Evolutionary conservation across 2,888 invertebrate genomes (phyloP), one percentile per base, ranked within the genome.

Genomic region (Dynastes grantii): DNA sequence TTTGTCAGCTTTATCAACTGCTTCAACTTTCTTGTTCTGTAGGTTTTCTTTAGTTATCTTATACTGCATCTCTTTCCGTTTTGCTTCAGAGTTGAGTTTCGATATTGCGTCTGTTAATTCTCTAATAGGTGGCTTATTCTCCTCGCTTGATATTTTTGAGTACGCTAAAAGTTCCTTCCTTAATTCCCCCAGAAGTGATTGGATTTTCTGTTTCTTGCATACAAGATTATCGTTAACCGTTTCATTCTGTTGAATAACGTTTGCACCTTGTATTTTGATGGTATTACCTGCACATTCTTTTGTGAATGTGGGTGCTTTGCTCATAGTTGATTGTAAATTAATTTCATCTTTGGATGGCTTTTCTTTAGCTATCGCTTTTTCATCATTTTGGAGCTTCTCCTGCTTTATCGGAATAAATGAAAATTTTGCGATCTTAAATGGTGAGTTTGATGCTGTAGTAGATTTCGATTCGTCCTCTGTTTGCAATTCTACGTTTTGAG

Each of bases 361-460:
- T 22, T 63, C 32, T 32, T 63, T 11, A 63, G 13, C 32, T 2
- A 22, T 58, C 2, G 8, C 22, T 22, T 2, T 6, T 63, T 63
- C 63, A 13, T 13, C 32, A 11, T 11, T 29, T 13, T 32, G 9
- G 13, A 1, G 11, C 2, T 32, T 63, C 8, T 2, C 63, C 4
- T 49, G 49, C 4, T 68, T 68, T 13, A 27, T 13, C 1, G 49
- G 68, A 11, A 11, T 27, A 29, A 68, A 68, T 29, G 68, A 29
- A 27, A 68, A 68, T 68, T 68, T 68, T 9, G 53, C 68, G 6
- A 40, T 4, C 27, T 32, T 68, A 49, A 68, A 68, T 11, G 68
- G 51, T 49, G 22, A 27, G 2, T 22, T 51, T 29, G 68, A 27
- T 51, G 29, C 27, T 2, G 51, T 1, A 29, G 51, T 1, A 13